Percentiles rank a stretch among this genome's conserved stretches.
These are phyloP conservation scores for Proales similis DNA, from an alignment of 1,140 invertebrate genomes.

Conservation along the genomic window DNA sequence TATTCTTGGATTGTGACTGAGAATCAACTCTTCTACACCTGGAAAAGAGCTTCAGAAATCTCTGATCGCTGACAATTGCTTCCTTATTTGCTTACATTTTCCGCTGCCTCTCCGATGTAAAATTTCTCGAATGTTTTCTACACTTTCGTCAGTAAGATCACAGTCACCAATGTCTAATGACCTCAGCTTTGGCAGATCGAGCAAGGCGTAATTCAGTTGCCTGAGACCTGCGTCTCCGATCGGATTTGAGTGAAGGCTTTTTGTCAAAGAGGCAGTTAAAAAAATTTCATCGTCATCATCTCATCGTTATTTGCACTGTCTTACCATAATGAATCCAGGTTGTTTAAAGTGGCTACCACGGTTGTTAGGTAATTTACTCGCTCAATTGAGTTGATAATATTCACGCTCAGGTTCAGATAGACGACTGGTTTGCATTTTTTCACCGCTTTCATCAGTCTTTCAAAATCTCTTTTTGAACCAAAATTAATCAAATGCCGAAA, in stretches of 20 bases:
- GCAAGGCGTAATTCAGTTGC: conserved; percentile 8
- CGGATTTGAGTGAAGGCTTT: conserved; percentile 27
- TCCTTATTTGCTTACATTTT: not conserved
- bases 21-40: conserved; percentile 22
- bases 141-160: conserved; percentile 22
- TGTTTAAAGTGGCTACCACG: not conserved
- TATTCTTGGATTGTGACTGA: conserved; percentile 17
- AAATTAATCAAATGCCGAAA: too few species aligned
- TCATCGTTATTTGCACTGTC: not conserved
- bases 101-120: not conserved
- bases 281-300: not conserved
- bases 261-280: not conserved
- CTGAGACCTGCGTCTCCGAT: conserved; percentile 9
- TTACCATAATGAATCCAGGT: conserved; percentile 31
- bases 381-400: conserved; percentile 3
- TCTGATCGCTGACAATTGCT: not conserved
- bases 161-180: conserved; percentile 27
- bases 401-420: conserved; percentile 34
- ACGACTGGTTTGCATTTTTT: conserved; percentile 27
- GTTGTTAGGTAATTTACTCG: conserved; percentile 9
- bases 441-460: conserved; percentile 12
- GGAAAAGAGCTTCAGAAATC: not conserved
- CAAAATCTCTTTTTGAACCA: conserved; percentile 19
- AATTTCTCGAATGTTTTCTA: conserved; percentile 21
- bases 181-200: conserved; percentile 1